phyloP scores from a whole-genome alignment of 1,140 invertebrate species.

The Drosophila pruinosa region DNA sequence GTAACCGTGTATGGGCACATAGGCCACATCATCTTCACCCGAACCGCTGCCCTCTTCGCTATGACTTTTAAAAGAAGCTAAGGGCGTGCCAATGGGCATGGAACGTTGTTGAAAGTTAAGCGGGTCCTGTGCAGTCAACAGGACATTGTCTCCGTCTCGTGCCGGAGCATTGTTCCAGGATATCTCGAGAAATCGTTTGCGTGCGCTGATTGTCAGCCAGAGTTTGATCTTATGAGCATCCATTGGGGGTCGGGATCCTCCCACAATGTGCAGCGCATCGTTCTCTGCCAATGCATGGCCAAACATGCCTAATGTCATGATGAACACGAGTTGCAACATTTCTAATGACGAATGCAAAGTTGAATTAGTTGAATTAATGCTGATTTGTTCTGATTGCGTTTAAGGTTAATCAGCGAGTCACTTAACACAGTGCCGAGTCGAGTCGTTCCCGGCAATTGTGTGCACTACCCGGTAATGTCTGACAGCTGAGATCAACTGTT shows the following conservation, averaged over 20 bases:
- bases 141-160: slow-evolving; percentile 49
- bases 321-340: slow-evolving; percentile 33
- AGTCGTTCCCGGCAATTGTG: slow-evolving; percentile 25
- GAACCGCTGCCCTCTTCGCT: slow-evolving; percentile 53
- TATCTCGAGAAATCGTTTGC: slow-evolving; percentile 70
- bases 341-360: slow-evolving; percentile 1
- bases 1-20: slow-evolving; percentile 55
- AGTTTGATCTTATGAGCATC: slow-evolving; percentile 37
- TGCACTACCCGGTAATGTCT: slow-evolving; percentile 1
- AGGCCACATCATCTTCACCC: slow-evolving; percentile 28
- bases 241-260: background rate
- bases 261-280: background rate
- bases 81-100: slow-evolving; percentile 41
- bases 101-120: slow-evolving; percentile 53
- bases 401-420: slow-evolving; percentile 56
- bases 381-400: slow-evolving; percentile 55
- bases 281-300: slow-evolving; percentile 4
- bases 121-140: slow-evolving; percentile 63
- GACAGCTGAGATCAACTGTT: slow-evolving; percentile 26
- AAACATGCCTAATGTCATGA: slow-evolving; percentile 25
- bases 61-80: slow-evolving; percentile 49
- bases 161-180: slow-evolving; percentile 75
- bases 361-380: slow-evolving; percentile 53
- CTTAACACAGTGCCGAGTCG: slow-evolving; percentile 15
- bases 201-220: slow-evolving; percentile 78